Percentiles rank a stretch among this genome's conserved stretches.
These are phyloP conservation scores for Nephrotoma flavescens DNA, from an alignment of 2,888 invertebrate species.

Conservation along the genomic window DNA sequence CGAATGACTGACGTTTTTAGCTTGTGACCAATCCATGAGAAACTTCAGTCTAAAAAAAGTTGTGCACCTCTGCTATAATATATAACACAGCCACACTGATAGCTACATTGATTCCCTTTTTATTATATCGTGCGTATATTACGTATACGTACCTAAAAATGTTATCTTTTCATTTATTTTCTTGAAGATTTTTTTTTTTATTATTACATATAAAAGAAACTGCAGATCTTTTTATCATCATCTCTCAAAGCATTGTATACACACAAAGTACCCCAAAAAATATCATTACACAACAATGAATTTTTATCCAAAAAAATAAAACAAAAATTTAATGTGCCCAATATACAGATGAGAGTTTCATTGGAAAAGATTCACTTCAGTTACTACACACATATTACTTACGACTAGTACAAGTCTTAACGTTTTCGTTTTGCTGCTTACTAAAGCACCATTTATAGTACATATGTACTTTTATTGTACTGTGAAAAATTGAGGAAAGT, in stretches of 20 bases:
- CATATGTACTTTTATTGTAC: neutral
- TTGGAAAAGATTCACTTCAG: neutral
- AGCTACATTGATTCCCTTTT: neutral
- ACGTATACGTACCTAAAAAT: neutral
- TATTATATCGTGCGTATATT: neutral
- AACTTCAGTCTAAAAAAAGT: too few species aligned
- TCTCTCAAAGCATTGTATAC: neutral
- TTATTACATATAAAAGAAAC: neutral
- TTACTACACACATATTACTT: neutral
- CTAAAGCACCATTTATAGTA: neutral
- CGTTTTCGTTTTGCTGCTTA: neutral
- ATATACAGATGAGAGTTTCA: neutral
- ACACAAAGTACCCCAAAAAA: neutral
- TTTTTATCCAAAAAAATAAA: neutral
- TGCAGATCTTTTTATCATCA: neutral
- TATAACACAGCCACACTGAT: neutral
- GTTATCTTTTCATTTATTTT: neutral
- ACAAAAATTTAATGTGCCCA: neutral
- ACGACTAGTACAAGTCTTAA: neutral
- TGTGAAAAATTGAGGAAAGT: neutral
- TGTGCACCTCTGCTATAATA: too few species aligned
- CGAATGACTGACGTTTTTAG: too few species aligned
- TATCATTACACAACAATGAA: neutral
- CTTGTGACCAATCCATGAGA: too few species aligned
- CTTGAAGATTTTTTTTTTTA: neutral